Evolutionary conservation across 2,113 vertebrate species (phyloP).

Genomic region (Tetrao urogallus): DNA sequence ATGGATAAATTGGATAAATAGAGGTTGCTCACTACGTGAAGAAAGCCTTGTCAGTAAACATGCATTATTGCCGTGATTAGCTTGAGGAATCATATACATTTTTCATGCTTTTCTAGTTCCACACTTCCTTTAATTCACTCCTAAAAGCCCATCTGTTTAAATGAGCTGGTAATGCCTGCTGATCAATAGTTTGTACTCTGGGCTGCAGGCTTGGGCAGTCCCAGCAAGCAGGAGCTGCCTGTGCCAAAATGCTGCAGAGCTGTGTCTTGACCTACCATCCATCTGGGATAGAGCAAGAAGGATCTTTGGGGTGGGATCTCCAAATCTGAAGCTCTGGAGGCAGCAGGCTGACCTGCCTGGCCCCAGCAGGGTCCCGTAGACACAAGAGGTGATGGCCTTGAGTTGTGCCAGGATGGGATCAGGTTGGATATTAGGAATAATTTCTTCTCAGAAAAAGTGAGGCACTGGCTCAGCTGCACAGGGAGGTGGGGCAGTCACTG

Average conservation of each 20-base stretch:
- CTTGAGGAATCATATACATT: conserved; percentile 12
- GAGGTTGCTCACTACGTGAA: not conserved
- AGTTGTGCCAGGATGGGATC: too few species aligned
- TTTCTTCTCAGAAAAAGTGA: too few species aligned
- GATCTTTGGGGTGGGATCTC: not conserved
- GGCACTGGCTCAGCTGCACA: too few species aligned
- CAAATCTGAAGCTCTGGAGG: not conserved
- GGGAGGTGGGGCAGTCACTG: too few species aligned
- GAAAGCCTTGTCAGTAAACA: conserved; percentile 56
- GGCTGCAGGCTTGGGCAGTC: not conserved
- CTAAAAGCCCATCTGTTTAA: conserved; percentile 36
- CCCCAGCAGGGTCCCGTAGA: not conserved
- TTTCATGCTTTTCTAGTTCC: conserved; percentile 46
- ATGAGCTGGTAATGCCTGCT: not conserved
- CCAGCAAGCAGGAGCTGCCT: not conserved
- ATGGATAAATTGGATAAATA: conserved; percentile 56
- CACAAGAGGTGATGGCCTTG: too few species aligned
- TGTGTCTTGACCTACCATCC: not conserved
- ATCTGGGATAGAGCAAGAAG: not conserved
- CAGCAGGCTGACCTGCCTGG: fast-evolving
- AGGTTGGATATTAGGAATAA: too few species aligned
- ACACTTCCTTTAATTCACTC: not conserved
- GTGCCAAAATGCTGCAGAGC: not conserved
- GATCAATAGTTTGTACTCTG: not conserved
- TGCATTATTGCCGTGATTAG: conserved; percentile 66